Conservation (phyloP, 2,888 invertebrate species). For the Eupithecia vulgata region DNA sequence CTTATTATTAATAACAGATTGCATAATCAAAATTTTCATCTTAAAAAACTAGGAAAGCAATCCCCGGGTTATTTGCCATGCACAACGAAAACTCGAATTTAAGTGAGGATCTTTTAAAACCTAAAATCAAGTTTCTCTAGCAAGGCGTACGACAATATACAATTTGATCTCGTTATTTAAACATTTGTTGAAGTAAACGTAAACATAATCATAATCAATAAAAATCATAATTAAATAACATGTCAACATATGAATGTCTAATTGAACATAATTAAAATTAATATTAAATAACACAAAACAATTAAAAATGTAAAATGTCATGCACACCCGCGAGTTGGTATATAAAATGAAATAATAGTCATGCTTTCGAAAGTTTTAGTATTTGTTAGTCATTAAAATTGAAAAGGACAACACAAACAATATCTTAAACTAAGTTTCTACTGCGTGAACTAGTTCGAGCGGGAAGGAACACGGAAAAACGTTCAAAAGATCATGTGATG, state of each 20-base stretch:
- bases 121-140: conserved; percentile 79
- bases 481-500: conserved; percentile 57
- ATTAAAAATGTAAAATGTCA: conserved; percentile 62
- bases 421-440: conserved; percentile 45
- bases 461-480: conserved; percentile 74
- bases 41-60: conserved; percentile 79
- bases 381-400: conserved; percentile 80
- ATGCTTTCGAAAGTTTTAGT: conserved; percentile 81
- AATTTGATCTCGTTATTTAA: conserved; percentile 55
- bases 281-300: conserved; percentile 51
- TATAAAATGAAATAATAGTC: conserved; percentile 67
- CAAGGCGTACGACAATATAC: conserved; percentile 67
- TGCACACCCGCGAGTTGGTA: conserved; percentile 80
- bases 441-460: conserved; percentile 63
- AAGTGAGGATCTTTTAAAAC: conserved; percentile 60
- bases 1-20: conserved; percentile 66
- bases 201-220: conserved; percentile 48
- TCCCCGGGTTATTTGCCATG: conserved; percentile 78
- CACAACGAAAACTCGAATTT: conserved; percentile 80
- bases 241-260: conserved; percentile 70
- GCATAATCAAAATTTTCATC: conserved; percentile 82
- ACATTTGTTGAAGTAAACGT: conserved; percentile 50
- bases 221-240: conserved; percentile 61
- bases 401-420: conserved; percentile 63
- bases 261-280: conserved; percentile 53